These are phyloP conservation scores for Caenorhabditis imperialis DNA, from an alignment of 2,888 invertebrate genomes.

Conservation along the genomic window DNA sequence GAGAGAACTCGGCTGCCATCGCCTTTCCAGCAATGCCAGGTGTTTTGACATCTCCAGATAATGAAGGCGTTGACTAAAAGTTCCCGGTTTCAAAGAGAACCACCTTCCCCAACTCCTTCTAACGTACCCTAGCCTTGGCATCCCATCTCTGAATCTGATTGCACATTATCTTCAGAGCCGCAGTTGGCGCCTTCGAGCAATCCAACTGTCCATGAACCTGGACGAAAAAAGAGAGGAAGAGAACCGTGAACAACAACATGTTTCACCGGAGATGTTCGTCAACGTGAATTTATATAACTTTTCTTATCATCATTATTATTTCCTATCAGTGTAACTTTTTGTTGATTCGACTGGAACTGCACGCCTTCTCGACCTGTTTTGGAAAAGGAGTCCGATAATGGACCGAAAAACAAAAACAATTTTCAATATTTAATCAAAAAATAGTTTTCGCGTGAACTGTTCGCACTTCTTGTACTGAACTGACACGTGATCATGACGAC, in stretches of 20 bases:
- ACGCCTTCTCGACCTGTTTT: conserved; percentile 17
- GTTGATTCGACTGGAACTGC: conserved; percentile 10
- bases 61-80: conserved; percentile 61
- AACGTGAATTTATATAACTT: not conserved
- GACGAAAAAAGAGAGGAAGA: not conserved
- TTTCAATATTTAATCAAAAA: too few species aligned
- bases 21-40: conserved; percentile 64
- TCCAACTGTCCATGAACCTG: conserved; percentile 32
- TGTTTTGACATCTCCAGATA: conserved; percentile 62
- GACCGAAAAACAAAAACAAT: too few species aligned
- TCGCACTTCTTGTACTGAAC: too few species aligned
- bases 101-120: not conserved
- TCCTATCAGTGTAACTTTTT: conserved; percentile 13
- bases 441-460: too few species aligned
- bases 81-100: not conserved
- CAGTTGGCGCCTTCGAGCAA: conserved; percentile 56
- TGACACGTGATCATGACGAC: too few species aligned
- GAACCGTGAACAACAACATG: not conserved
- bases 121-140: conserved; percentile 49
- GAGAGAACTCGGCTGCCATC: conserved; percentile 63
- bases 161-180: conserved; percentile 52
- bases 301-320: too few species aligned
- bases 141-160: conserved; percentile 59
- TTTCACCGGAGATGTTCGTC: not conserved
- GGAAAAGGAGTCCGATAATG: not conserved